Percentiles rank a stretch among this genome's conserved stretches.
phyloP scores from a whole-genome alignment of 2,888 invertebrate species.

The Drepana falcataria region DNA sequence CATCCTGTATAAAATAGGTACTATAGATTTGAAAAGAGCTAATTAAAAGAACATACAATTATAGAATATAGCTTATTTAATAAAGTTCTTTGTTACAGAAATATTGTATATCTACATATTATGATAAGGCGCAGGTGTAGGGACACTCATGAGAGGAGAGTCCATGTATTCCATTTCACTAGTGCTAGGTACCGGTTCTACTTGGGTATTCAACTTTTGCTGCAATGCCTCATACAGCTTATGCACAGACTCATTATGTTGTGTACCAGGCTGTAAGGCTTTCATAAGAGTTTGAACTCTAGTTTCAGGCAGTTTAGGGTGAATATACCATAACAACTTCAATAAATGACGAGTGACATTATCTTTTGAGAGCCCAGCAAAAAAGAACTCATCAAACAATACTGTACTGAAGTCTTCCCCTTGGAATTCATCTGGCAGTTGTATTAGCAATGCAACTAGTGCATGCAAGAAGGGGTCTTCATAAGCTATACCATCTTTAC shows the following conservation, averaged over 20 bases:
- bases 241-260: constrained; percentile 92
- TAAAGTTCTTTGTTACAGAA: constrained; percentile 6
- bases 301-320: constrained; percentile 88
- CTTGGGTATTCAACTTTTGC: constrained; percentile 86
- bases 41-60: constrained; percentile 8
- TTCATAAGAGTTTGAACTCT: constrained; percentile 90
- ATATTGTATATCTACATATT: constrained; percentile 24
- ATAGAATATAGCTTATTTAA: constrained; percentile 23
- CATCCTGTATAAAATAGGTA: neutral
- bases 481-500: constrained; percentile 94
- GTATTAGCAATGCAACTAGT: constrained; percentile 89
- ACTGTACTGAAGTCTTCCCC: constrained; percentile 97
- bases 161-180: constrained; percentile 87
- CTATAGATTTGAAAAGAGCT: constrained; percentile 1
- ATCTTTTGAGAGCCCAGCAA: constrained; percentile 92
- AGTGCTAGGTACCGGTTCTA: constrained; percentile 80
- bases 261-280: constrained; percentile 85
- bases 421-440: constrained; percentile 94
- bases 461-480: constrained; percentile 97
- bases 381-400: constrained; percentile 96
- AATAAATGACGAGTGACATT: constrained; percentile 95
- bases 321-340: constrained; percentile 93
- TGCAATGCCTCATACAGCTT: constrained; percentile 86
- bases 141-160: constrained; percentile 91
- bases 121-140: constrained; percentile 87